Conservation (phyloP, 1,140 invertebrate species). For the Brachionus koreanus region DNA sequence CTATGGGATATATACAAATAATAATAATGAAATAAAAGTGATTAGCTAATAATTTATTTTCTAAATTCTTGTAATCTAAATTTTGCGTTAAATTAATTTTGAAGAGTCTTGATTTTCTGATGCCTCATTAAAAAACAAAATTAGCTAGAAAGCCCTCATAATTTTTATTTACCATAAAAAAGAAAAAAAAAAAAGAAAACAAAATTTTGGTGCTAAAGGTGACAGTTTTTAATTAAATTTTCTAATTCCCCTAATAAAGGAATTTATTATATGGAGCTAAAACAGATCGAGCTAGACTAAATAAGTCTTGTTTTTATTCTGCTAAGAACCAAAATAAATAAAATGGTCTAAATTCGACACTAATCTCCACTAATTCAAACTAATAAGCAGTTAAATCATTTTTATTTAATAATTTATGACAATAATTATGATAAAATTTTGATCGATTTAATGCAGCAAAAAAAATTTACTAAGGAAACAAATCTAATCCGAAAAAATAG, state of each 20-base stretch:
- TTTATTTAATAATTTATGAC: neutral
- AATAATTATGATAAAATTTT: neutral
- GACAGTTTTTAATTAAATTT: neutral
- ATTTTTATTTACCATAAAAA: neutral
- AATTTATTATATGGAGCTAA: too few relatives aligned
- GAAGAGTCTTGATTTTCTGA: neutral
- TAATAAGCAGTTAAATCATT: neutral
- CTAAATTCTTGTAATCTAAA: neutral
- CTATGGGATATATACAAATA: slow-evolving; percentile 35
- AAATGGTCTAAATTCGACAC: neutral
- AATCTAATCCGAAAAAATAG: neutral
- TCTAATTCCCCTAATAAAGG: neutral
- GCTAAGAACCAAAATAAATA: too few relatives aligned
- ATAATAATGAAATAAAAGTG: neutral
- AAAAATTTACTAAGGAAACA: neutral
- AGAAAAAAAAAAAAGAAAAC: too few relatives aligned
- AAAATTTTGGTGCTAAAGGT: neutral
- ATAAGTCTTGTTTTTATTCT: neutral
- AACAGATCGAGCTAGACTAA: neutral
- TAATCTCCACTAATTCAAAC: neutral
- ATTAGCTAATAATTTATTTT: neutral
- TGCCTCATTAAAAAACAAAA: neutral
- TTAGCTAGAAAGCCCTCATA: neutral
- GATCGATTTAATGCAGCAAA: neutral
- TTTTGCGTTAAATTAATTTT: neutral